These are phyloP conservation scores for Eledona agricola DNA, from an alignment of 2,888 invertebrate species.

Conservation along the genomic window DNA sequence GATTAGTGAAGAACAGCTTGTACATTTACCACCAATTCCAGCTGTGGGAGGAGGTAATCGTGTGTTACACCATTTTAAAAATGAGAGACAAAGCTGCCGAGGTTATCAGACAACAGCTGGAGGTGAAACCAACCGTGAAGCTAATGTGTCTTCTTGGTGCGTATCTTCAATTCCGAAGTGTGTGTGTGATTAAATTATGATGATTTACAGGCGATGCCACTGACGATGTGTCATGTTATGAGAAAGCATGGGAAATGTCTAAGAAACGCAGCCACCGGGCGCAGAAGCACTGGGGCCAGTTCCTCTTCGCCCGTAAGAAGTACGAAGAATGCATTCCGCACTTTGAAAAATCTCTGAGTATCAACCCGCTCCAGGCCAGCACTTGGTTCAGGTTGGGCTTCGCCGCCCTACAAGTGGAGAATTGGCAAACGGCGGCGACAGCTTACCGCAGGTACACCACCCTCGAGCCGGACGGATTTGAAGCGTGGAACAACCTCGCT, in stretches of 20 bases:
- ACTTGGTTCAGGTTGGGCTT: slow-evolving; percentile 89
- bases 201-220: slow-evolving; percentile 69
- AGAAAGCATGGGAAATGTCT: slow-evolving; percentile 92
- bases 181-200: slow-evolving; percentile 9
- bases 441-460: slow-evolving; percentile 88
- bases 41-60: slow-evolving; percentile 92
- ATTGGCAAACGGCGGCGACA: slow-evolving; percentile 83
- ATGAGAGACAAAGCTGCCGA: slow-evolving; percentile 91
- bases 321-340: slow-evolving; percentile 83
- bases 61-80: slow-evolving; percentile 87
- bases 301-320: slow-evolving; percentile 76
- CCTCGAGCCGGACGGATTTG: slow-evolving; percentile 89
- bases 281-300: slow-evolving; percentile 88
- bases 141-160: slow-evolving; percentile 83
- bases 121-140: slow-evolving; percentile 81
- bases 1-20: slow-evolving; percentile 84
- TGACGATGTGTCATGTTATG: slow-evolving; percentile 81
- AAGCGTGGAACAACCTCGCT: slow-evolving; percentile 98
- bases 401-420: slow-evolving; percentile 79
- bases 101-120: slow-evolving; percentile 82
- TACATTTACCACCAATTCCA: slow-evolving; percentile 79
- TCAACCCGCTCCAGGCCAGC: slow-evolving; percentile 88
- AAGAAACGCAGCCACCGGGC: slow-evolving; percentile 82
- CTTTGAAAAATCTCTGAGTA: slow-evolving; percentile 81
- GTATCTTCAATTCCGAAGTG: slow-evolving; percentile 15